A percentile compares a stretch with the other conserved stretches of the same genome.
These are phyloP conservation scores for Antrozous pallidus DNA, from an alignment of 2,797 vertebrate species.

Conservation along the genomic window DNA sequence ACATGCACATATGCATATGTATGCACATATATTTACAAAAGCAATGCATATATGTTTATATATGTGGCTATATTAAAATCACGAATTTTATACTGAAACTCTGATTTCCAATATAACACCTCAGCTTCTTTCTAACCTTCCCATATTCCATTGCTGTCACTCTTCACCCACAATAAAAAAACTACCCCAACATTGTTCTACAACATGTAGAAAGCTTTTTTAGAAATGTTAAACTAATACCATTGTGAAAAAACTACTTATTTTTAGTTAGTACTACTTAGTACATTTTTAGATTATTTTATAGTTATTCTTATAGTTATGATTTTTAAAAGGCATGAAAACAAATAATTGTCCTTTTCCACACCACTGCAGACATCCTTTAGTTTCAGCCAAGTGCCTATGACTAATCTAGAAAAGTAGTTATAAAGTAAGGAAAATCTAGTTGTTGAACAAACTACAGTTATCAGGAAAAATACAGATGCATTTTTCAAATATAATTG, in stretches of 20 bases:
- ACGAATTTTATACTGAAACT: neutral
- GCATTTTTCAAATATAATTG: neutral
- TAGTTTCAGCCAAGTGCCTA: neutral
- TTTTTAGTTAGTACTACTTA: neutral
- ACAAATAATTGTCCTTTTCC: neutral
- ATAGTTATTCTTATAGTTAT: neutral
- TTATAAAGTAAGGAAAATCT: neutral
- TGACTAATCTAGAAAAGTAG: neutral
- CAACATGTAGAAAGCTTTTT: neutral
- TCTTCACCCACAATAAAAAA: neutral
- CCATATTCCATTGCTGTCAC: neutral
- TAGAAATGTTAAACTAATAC: neutral
- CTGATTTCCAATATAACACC: neutral
- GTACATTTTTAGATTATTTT: neutral
- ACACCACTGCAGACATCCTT: neutral
- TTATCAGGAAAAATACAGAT: neutral
- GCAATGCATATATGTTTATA: neutral
- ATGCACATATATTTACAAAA: neutral
- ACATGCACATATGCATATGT: neutral
- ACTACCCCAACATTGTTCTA: neutral
- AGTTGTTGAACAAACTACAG: neutral
- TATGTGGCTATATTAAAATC: neutral
- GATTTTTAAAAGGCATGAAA: neutral
- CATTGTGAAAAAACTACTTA: neutral
- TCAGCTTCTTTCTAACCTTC: neutral